Conservation (phyloP, 2,113 vertebrate species). For the Rhinolophus sinicus region DNA sequence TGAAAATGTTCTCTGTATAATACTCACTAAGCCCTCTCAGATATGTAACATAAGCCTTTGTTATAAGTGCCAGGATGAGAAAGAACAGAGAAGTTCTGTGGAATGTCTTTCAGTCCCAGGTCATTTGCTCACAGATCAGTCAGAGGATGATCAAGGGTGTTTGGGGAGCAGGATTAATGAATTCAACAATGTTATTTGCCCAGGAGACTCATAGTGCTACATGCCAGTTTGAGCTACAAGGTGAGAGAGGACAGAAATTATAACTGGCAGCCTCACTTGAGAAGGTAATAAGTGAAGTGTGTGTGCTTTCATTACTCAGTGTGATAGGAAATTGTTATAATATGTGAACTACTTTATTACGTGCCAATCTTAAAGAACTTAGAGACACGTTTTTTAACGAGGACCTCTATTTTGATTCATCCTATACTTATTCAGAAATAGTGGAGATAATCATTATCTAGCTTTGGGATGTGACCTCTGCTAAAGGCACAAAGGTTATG, state of each 20-base stretch:
- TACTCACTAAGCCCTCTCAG: slow-evolving; percentile 81
- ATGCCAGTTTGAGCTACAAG: slow-evolving; percentile 49
- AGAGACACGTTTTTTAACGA: not conserved
- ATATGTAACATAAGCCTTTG: slow-evolving; percentile 71
- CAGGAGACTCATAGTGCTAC: not conserved
- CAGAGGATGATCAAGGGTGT: not conserved
- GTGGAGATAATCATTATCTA: not conserved
- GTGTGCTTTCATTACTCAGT: not conserved
- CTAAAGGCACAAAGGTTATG: not conserved
- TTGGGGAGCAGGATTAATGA: not conserved
- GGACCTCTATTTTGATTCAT: not conserved
- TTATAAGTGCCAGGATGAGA: slow-evolving; percentile 72
- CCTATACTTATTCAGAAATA: not conserved
- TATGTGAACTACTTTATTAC: slow-evolving; percentile 42
- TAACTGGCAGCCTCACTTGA: not conserved
- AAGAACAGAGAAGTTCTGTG: slow-evolving; percentile 60
- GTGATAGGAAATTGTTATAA: not conserved
- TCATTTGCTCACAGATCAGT: slow-evolving; percentile 60
- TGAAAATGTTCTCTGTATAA: slow-evolving; percentile 70
- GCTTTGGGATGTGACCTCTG: not conserved
- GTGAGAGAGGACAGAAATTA: slow-evolving; percentile 55
- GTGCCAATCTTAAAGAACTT: not conserved
- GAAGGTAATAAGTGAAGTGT: not conserved
- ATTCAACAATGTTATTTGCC: slow-evolving; percentile 31
- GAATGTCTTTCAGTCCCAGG: slow-evolving; percentile 68